Evolutionary conservation across 2,797 vertebrate species (phyloP).

Genomic region (Cephalopachus bancanus): DNA sequence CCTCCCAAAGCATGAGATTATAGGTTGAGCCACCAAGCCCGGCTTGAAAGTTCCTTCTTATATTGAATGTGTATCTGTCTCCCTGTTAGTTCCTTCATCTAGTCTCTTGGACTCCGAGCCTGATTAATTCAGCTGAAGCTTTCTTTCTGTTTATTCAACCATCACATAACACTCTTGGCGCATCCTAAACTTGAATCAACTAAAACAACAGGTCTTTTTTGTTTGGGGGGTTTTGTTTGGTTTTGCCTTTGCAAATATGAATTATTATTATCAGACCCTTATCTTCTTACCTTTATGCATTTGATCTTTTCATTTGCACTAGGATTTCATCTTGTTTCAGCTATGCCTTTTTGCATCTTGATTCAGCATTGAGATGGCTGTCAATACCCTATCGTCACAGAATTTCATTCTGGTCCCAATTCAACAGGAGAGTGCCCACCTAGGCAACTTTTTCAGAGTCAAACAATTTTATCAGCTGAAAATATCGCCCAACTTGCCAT

Average conservation of each 20-base stretch:
- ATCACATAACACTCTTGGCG: neutral
- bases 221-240: neutral
- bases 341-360: neutral
- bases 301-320: neutral
- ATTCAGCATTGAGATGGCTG: accelerated
- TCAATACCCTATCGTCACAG: neutral
- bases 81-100: neutral
- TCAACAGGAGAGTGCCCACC: neutral
- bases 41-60: neutral
- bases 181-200: neutral
- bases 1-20: too few species aligned
- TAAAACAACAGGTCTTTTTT: neutral
- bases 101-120: neutral
- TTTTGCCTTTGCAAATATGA: neutral
- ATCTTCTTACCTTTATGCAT: neutral
- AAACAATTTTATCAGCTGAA: neutral
- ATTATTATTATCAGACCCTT: neutral
- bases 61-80: neutral
- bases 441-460: neutral
- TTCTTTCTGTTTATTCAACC: neutral
- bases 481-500: neutral
- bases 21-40: too few species aligned
- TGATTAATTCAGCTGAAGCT: neutral
- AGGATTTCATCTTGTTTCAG: neutral
- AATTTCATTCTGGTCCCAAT: neutral